Conservation (phyloP, 1,140 invertebrate genomes). For the Odontomachus brunneus region DNA sequence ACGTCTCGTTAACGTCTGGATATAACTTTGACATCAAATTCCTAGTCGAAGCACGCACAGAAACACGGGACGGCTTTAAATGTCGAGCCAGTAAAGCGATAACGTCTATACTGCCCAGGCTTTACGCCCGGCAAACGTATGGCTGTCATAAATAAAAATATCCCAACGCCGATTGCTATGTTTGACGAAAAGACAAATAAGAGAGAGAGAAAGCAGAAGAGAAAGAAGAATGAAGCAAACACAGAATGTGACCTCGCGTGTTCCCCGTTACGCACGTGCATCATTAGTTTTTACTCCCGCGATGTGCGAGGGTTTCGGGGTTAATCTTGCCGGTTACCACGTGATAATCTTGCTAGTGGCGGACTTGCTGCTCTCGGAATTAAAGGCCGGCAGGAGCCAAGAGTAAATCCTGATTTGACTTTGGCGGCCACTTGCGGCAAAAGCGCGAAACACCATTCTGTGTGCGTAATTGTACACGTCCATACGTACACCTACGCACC, state of each 20-base stretch:
- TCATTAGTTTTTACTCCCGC: too few relatives aligned
- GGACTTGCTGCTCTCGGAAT: too few relatives aligned
- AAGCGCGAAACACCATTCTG: too few relatives aligned
- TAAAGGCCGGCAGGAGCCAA: too few relatives aligned
- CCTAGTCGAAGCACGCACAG: slow-evolving; percentile 52
- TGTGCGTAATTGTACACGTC: too few relatives aligned
- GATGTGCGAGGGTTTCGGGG: neutral
- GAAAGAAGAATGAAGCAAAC: too few relatives aligned
- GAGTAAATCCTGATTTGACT: too few relatives aligned
- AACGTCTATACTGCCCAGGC: slow-evolving; percentile 34
- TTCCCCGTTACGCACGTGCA: too few relatives aligned
- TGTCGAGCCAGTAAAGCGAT: slow-evolving; percentile 42
- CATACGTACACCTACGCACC: too few relatives aligned
- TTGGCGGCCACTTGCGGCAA: too few relatives aligned
- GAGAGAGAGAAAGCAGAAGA: too few relatives aligned
- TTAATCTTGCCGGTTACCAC: neutral
- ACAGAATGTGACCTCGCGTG: too few relatives aligned
- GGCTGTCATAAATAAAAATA: slow-evolving; percentile 51
- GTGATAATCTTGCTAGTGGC: neutral
- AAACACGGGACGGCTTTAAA: slow-evolving; percentile 47
- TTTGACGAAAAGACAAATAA: neutral
- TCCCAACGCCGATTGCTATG: slow-evolving; percentile 34
- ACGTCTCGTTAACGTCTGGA: slow-evolving; percentile 59
- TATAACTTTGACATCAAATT: slow-evolving; percentile 57
- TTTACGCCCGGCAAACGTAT: slow-evolving; percentile 36